Evolutionary conservation across 2,888 invertebrate species (phyloP).

Genomic region (Leptothorax acervorum): DNA sequence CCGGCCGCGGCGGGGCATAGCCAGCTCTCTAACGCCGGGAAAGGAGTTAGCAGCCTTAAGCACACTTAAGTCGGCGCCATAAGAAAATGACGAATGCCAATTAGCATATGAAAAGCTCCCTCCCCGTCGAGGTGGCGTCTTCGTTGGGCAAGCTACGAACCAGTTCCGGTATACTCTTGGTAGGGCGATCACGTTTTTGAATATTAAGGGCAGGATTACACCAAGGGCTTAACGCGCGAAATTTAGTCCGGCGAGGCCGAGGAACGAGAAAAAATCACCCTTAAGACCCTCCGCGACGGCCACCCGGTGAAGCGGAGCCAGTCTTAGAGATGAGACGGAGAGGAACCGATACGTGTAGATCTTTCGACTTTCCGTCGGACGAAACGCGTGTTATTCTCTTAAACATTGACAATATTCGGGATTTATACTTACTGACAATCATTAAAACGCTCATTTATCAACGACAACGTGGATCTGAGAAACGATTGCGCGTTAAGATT

Average conservation of each 20-base stretch:
- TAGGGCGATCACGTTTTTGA: conserved; percentile 86
- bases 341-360: not conserved
- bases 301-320: conserved; percentile 29
- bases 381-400: not conserved
- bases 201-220: conserved; percentile 86
- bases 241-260: conserved; percentile 82
- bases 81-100: conserved; percentile 86
- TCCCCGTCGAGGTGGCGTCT: conserved; percentile 72
- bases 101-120: conserved; percentile 86
- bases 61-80: conserved; percentile 83
- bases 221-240: conserved; percentile 85
- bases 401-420: conserved; percentile 16
- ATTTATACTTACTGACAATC: conserved; percentile 13
- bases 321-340: conserved; percentile 19
- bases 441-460: conserved; percentile 28
- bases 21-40: conserved; percentile 52
- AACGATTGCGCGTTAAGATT: conserved; percentile 7
- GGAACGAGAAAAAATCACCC: conserved; percentile 79
- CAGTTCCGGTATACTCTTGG: conserved; percentile 77
- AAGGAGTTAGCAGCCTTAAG: conserved; percentile 82
- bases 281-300: conserved; percentile 72
- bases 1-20: conserved; percentile 15
- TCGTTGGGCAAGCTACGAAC: conserved; percentile 43
- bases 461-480: not conserved
- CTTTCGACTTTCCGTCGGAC: not conserved